These are phyloP conservation scores for Oscheius onirici DNA, from an alignment of 2,888 invertebrate species.

Conservation along the genomic window DNA sequence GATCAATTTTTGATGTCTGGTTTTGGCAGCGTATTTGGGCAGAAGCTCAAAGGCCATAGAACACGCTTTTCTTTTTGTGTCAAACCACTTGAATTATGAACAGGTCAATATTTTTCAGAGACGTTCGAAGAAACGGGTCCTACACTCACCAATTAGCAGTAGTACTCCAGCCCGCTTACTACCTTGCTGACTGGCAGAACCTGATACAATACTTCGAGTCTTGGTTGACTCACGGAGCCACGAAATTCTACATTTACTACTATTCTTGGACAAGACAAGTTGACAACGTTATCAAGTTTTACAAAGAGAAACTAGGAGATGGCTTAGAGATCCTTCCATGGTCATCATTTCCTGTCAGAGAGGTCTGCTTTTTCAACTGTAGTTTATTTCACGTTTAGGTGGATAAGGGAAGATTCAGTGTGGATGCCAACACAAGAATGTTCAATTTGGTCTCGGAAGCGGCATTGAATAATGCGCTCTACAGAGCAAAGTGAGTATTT, in stretches of 20 bases:
- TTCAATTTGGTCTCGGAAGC: conserved; percentile 13
- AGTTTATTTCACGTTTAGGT: background rate
- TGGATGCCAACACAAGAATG: conserved; percentile 17
- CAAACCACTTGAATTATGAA: background rate
- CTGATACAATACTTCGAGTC: conserved; percentile 23
- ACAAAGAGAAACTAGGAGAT: background rate
- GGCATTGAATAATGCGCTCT: conserved; percentile 18
- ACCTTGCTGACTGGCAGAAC: conserved; percentile 27
- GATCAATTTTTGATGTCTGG: too few species aligned
- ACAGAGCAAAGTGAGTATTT: conserved; percentile 4
- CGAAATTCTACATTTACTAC: conserved; percentile 17
- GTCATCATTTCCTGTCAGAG: background rate
- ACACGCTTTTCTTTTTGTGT: too few species aligned
- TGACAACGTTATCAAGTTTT: conserved; percentile 11
- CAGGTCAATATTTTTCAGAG: background rate
- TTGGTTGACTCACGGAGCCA: conserved; percentile 22
- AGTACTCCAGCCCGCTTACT: conserved; percentile 26
- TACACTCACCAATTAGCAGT: conserved; percentile 14
- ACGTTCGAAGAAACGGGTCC: background rate
- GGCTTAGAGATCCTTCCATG: conserved; percentile 15
- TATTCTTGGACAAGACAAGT: conserved; percentile 24
- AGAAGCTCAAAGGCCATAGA: too few species aligned
- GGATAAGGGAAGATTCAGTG: background rate
- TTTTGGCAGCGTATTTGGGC: too few species aligned
- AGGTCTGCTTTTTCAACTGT: background rate